Percentiles rank a stretch among this genome's conserved stretches.
Evolutionary conservation across 2,113 vertebrate species (phyloP).

Genomic region (Leucosticte australis): DNA sequence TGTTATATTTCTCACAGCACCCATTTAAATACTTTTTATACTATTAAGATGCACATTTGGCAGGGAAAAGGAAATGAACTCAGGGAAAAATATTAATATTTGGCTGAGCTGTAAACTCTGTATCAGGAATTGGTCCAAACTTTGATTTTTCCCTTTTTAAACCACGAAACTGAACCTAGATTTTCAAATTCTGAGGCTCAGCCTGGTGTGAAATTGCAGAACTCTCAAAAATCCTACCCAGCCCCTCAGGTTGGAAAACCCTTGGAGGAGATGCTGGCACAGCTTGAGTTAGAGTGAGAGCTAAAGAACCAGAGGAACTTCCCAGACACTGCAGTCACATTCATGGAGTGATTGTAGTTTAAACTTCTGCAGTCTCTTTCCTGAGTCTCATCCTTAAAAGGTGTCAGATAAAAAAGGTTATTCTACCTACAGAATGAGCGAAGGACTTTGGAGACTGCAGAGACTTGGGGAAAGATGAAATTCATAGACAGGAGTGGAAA

Average conservation of each 20-base stretch:
- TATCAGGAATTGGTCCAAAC: neutral
- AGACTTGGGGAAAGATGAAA: neutral
- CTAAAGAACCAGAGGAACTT: neutral
- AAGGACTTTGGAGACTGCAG: neutral
- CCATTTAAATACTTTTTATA: neutral
- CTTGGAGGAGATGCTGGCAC: neutral
- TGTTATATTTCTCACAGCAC: neutral
- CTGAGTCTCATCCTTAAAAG: neutral
- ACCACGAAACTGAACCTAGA: neutral
- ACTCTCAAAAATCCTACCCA: neutral
- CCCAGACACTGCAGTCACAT: neutral
- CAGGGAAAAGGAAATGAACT: neutral
- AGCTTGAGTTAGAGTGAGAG: neutral
- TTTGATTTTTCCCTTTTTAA: neutral
- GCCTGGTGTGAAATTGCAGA: neutral
- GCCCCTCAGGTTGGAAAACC: neutral
- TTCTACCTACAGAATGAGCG: neutral
- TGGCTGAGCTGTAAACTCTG: neutral
- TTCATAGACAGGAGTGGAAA: neutral
- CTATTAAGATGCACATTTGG: neutral
- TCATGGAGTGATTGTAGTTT: neutral
- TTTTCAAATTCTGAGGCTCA: neutral
- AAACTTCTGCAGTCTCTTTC: neutral
- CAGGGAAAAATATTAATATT: neutral
- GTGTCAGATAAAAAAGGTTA: neutral